These are phyloP conservation scores for Lates calcarifer DNA, from an alignment of 2,113 vertebrate species.

Conservation along the genomic window DNA sequence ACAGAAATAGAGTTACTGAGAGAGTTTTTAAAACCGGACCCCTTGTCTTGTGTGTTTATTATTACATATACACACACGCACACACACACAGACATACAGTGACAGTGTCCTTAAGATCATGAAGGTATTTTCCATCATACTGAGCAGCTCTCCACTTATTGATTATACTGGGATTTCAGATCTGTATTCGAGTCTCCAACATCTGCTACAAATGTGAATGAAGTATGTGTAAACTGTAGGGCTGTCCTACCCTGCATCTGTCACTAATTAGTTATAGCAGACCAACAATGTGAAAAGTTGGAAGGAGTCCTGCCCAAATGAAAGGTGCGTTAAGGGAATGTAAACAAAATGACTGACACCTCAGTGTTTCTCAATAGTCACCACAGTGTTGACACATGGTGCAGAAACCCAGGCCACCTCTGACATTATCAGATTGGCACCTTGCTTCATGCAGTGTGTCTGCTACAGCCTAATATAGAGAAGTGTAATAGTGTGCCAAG, in stretches of 20 bases:
- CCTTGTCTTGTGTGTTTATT: slow-evolving; percentile 79
- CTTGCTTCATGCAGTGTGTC: neutral
- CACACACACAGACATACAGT: neutral
- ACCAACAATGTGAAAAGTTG: neutral
- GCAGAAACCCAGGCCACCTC: slow-evolving; percentile 13
- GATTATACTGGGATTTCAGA: neutral
- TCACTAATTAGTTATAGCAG: neutral
- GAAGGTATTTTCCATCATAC: neutral
- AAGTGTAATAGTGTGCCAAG: slow-evolving; percentile 11
- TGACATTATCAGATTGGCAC: slow-evolving; percentile 43
- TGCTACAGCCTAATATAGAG: slow-evolving; percentile 43
- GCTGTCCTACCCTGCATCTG: neutral
- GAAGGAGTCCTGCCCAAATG: neutral
- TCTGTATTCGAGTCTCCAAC: neutral
- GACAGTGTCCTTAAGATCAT: neutral
- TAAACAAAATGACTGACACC: neutral
- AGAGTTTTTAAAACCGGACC: slow-evolving; percentile 86
- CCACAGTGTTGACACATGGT: neutral
- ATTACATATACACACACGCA: slow-evolving; percentile 34
- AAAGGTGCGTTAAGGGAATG: neutral
- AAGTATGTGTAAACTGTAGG: neutral
- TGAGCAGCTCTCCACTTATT: neutral
- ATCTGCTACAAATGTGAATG: neutral
- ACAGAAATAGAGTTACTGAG: slow-evolving; percentile 89
- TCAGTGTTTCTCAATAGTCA: neutral